Evolutionary conservation across 2,888 invertebrate species (phyloP), one percentile per base, ranked within the genome.

Genomic region (Criorhina ranunculi): DNA sequence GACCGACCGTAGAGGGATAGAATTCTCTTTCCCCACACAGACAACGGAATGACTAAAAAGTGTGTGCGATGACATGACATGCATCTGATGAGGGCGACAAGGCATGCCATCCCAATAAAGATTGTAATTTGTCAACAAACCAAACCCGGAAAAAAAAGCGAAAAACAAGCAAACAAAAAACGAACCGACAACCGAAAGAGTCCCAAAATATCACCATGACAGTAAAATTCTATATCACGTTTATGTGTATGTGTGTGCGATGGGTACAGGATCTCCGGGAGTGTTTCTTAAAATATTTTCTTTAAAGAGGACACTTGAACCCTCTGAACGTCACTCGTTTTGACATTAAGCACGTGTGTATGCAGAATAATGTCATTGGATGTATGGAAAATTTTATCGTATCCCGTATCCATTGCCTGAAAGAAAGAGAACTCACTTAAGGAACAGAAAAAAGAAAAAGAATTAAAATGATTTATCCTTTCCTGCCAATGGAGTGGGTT

Each of bases 101-200:
- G 55, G 60, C 78, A 67, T 78, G 82, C 72, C 82, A 83, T 60
- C 55, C 66, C 78, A 83, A 82, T 83, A 78, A 83, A 78, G 78
- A 78, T 83, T 83, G 70, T 72, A 83, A 83, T 83, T 83, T 83
- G 78, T 78, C 82, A 83, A 83, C 73, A 83, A 73, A 78, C 66
- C 82, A 59, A 57, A 72, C 67, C 15, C 24, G 44, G 46, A 53
- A 31, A 57, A 49, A 60, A 44, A 29, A 44, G 35, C 42, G 40
- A 60, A 44, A 29, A 44, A 44, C 42, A 42, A 44, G 19, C 9
- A 17, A 31, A 57, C 42, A 44, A 19, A 57, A 60, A 44, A 15
- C 42, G 53, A 49, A 46, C 70, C 19, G 69, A 67, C 69, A 77
- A 46, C 51, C 40, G 64, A 64, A 59, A 55, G 64, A 66, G 53